Evolutionary conservation across 2,888 invertebrate species (phyloP).

Genomic region (Minunthozetes semirufus): DNA sequence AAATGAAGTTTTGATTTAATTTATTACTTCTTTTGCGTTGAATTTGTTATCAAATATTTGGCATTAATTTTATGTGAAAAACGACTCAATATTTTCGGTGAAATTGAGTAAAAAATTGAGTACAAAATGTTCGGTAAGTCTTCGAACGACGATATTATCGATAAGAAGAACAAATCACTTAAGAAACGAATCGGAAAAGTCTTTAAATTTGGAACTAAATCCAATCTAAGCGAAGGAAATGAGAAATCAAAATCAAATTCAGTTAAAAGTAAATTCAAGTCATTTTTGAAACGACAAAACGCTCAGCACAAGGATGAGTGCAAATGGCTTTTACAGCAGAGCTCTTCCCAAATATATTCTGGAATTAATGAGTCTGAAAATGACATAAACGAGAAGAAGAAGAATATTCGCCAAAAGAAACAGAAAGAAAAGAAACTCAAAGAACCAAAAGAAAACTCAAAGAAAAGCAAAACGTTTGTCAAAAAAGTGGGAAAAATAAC

Average conservation of each 20-base stretch:
- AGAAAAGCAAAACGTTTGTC: conserved; percentile 14
- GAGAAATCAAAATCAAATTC: background rate
- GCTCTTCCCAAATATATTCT: conserved; percentile 16
- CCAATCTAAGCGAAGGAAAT: background rate
- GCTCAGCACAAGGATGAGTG: conserved; percentile 3
- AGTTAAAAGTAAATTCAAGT: background rate
- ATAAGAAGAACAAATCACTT: background rate
- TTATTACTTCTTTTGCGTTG: no score
- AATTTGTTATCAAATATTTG: no score
- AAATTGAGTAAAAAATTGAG: no score
- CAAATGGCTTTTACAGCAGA: conserved; percentile 24
- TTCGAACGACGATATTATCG: background rate
- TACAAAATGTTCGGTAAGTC: background rate
- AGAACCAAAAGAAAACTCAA: background rate
- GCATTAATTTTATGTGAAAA: no score
- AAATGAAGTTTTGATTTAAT: no score
- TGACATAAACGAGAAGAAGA: background rate
- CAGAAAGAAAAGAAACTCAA: background rate
- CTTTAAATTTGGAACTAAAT: background rate
- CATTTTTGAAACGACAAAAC: conserved; percentile 3
- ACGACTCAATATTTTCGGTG: no score
- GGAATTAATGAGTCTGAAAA: conserved; percentile 5
- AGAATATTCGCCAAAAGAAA: background rate
- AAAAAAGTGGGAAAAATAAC: conserved; percentile 34
- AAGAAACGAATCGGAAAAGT: background rate